Percentiles rank a stretch among this genome's conserved stretches.
Evolutionary conservation across 2,797 vertebrate genomes (phyloP).

Genomic region (Eulemur albifrons): DNA sequence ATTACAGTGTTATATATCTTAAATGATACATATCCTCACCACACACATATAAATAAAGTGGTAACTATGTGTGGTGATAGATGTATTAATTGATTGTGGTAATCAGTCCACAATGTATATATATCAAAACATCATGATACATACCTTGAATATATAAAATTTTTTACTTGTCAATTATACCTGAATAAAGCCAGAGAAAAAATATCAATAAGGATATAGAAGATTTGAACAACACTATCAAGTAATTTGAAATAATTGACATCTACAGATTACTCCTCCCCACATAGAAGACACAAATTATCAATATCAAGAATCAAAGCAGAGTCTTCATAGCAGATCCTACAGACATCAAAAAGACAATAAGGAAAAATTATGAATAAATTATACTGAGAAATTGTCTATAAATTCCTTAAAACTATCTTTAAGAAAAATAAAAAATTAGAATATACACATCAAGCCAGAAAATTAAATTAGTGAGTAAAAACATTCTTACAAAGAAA

Average conservation of each 20-base stretch:
- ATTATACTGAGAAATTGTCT: not conserved
- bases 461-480: not conserved
- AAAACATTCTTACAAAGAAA: not conserved
- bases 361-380: not conserved
- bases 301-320: not conserved
- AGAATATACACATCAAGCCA: not conserved
- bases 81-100: not conserved
- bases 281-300: not conserved
- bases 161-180: not conserved
- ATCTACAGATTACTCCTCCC: not conserved
- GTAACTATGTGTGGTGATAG: not conserved
- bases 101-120: not conserved
- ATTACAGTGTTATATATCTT: not conserved
- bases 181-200: not conserved
- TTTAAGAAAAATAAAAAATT: not conserved
- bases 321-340: not conserved
- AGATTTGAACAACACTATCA: not conserved
- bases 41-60: not conserved
- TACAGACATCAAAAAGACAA: not conserved
- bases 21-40: not conserved
- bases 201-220: not conserved
- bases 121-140: not conserved
- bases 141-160: not conserved
- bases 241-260: not conserved
- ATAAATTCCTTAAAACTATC: not conserved